Base-by-base conservation (phyloP, 2,888 invertebrate genomes). In the Calameuta filiformis region DNA sequence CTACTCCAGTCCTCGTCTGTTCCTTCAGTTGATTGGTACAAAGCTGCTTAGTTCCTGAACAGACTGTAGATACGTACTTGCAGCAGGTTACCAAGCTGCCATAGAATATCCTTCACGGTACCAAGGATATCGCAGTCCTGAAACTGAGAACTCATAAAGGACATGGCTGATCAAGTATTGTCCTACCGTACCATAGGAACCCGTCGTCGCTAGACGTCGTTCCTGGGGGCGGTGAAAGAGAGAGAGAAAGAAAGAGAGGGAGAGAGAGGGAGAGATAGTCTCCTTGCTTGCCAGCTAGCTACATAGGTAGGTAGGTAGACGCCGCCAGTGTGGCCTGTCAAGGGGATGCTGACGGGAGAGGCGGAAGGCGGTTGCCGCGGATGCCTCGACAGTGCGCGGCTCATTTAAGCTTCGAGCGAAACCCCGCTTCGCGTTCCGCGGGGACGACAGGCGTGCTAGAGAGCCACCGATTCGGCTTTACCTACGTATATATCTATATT, bases 311-410 rank as follows among this genome's bases (percentile, higher is more conserved):
- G 40, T 40, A 40, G 56, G 56, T 56, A 56, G 56, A 56, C 56
- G 56, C 56, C 9, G 56, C 56, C 56, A 56, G 56, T 56, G 56
- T 56, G 23, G 71, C 71, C 34, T 71, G 71, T 31, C 71, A 34
- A 71, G 71, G 71, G 71, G 71, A 56, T 74, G 74, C 35, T 34
- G 37, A 30, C 35, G 30, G 74, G 74, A 74, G 35, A 34, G 35
- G 34, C 37, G 74, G 73, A 71, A 35, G 74, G 74, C 30, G 35
- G 74, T 78, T 76, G 78, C 69, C 78, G 75, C 76, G 77, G 76
- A 81, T 81, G 78, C 81, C 80, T 75, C 77, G 76, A 80, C 78
- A 81, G 81, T 73, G 80, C 80, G 81, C 81, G 80, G 81, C 76
- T 81, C 81, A 80, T 81, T 81, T 81, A 80, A 81, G 81, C 81